Evolutionary conservation across 2,888 invertebrate species (phyloP).

Genomic region (Synanthedon tipuliformis): DNA sequence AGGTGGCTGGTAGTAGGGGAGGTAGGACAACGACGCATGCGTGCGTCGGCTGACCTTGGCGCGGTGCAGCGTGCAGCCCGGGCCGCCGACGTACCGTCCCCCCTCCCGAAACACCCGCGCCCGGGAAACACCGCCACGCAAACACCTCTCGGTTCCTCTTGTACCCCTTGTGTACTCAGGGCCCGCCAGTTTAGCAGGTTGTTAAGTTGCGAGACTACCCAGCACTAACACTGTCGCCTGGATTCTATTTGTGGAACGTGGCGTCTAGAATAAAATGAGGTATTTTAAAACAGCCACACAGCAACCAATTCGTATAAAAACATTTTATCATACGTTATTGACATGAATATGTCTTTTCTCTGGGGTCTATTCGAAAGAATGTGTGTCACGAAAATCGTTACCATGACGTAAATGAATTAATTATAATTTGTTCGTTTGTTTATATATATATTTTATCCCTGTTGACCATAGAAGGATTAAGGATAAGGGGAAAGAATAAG

Average conservation of each 20-base stretch:
- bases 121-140: slow-evolving; percentile 29
- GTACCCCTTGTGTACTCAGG: slow-evolving; percentile 42
- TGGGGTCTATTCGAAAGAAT: too few relatives aligned
- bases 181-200: slow-evolving; percentile 64
- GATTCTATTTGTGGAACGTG: slow-evolving; percentile 43
- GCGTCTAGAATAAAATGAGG: slow-evolving; percentile 19
- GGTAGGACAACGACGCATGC: slow-evolving; percentile 48
- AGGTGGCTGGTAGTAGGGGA: slow-evolving; percentile 14
- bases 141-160: slow-evolving; percentile 31
- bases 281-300: slow-evolving; percentile 1
- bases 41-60: slow-evolving; percentile 63
- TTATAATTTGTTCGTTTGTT: too few relatives aligned
- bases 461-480: too few relatives aligned
- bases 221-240: slow-evolving; percentile 22
- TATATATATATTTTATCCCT: too few relatives aligned
- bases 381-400: too few relatives aligned
- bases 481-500: too few relatives aligned
- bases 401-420: too few relatives aligned
- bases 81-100: slow-evolving; percentile 13
- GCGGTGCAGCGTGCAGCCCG: slow-evolving; percentile 64
- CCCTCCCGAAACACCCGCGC: slow-evolving; percentile 16
- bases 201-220: slow-evolving; percentile 26
- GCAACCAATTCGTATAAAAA: neutral
- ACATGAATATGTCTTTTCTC: too few relatives aligned
- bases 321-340: too few relatives aligned